phyloP scores from a whole-genome alignment of 2,797 vertebrate genomes.

The Coilia nasus region DNA sequence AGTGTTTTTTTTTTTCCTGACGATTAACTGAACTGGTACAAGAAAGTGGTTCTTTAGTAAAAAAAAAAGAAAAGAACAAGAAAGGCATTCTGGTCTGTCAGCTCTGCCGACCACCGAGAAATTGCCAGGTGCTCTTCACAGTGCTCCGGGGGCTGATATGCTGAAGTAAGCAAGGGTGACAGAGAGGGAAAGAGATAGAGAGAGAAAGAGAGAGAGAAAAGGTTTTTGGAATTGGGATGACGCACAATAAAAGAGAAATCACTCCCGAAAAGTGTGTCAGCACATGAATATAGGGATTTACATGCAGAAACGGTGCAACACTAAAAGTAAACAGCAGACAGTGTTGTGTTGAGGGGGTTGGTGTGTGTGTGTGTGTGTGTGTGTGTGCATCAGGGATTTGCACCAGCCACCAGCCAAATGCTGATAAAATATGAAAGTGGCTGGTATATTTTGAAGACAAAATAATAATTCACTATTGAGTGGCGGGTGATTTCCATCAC shows the following conservation, averaged over 20 bases:
- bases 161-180: constrained; percentile 37
- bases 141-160: constrained; percentile 29
- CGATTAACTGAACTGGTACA: constrained; percentile 29
- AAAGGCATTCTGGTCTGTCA: constrained; percentile 18
- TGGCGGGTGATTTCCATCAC: too few relatives aligned
- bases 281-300: constrained; percentile 12
- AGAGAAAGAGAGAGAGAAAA: not conserved
- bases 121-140: constrained; percentile 30
- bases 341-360: too few relatives aligned
- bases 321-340: not conserved
- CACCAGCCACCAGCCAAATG: too few relatives aligned
- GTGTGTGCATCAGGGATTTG: too few relatives aligned
- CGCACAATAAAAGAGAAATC: constrained; percentile 32
- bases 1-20: not conserved
- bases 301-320: not conserved
- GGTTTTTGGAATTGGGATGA: constrained; percentile 16
- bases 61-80: not conserved
- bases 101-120: constrained; percentile 15
- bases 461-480: too few relatives aligned
- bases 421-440: too few relatives aligned
- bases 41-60: not conserved
- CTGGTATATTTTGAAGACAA: too few relatives aligned
- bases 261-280: not conserved
- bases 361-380: too few relatives aligned
- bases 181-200: not conserved